These are phyloP conservation scores for human (Homo sapiens) DNA, from an alignment of 2,113 vertebrate genomes.

Conservation along the genomic window GRCh38 chr2:87684001-87684500, in stretches of 20 bases:
- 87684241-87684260: neutral
- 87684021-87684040: neutral
- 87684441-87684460: neutral
- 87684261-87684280: neutral
- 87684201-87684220: neutral
- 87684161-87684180: no score
- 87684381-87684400: neutral
- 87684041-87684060: neutral
- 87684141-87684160: neutral
- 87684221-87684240: neutral
- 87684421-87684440: neutral
- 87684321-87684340: no score
- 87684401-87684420: neutral
- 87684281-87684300: no score
- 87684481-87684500: neutral
- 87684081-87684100: no score
- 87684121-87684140: accelerated
- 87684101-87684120: no score
- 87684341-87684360: neutral
- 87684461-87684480: neutral
- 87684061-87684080: neutral
- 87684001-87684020: neutral
- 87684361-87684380: neutral
- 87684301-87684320: neutral
- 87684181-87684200: neutral